A percentile compares a stretch with the other conserved stretches of the same genome.
phyloP scores from a whole-genome alignment of 2,113 vertebrate species.

The Ceyx melanurus region DNA sequence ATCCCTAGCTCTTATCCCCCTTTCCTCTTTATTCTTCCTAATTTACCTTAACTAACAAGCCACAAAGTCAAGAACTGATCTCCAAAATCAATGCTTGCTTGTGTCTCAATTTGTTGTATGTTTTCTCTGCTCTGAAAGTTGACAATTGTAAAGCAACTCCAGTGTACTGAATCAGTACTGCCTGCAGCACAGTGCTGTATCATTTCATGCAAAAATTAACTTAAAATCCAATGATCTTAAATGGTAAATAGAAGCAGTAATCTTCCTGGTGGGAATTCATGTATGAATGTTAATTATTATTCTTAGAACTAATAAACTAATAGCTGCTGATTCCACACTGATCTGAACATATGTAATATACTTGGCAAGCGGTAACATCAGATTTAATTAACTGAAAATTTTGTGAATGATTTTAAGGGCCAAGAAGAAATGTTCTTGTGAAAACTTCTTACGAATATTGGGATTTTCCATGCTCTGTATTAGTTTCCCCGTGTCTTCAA shows the following conservation, averaged over 20 bases:
- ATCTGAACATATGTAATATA: background rate
- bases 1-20: background rate
- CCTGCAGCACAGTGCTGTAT: background rate
- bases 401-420: background rate
- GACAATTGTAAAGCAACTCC: background rate
- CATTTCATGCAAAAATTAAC: background rate
- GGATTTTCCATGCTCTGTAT: background rate
- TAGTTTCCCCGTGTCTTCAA: background rate
- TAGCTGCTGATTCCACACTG: background rate
- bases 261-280: background rate
- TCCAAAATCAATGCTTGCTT: background rate
- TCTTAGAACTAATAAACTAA: background rate
- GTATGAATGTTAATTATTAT: background rate
- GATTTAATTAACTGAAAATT: background rate
- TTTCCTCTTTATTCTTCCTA: background rate
- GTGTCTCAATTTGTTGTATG: background rate
- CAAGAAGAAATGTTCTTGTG: background rate
- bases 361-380: background rate
- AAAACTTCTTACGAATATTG: background rate
- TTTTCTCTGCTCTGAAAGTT: background rate
- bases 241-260: background rate
- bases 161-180: background rate
- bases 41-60: background rate
- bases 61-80: background rate
- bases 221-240: background rate